A percentile compares a stretch with the other conserved stretches of the same genome.
Conservation (phyloP, 2,888 invertebrate species). For the Hydrotaea diabolus region DNA sequence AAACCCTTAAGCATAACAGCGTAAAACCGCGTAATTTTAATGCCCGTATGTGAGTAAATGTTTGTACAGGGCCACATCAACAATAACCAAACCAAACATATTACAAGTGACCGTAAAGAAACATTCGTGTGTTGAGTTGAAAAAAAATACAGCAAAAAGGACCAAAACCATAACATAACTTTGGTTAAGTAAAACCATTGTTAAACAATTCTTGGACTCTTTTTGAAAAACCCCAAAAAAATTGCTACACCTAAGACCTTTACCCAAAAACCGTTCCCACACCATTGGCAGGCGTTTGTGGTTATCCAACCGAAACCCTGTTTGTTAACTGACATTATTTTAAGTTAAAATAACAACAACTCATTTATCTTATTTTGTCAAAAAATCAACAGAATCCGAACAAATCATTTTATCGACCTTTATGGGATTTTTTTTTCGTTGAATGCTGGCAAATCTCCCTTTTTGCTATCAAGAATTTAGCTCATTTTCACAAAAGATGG, state of each 20-base stretch:
- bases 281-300: background rate
- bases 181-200: constrained; percentile 62
- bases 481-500: constrained; percentile 46
- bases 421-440: constrained; percentile 6
- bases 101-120: constrained; percentile 64
- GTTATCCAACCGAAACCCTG: background rate
- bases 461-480: constrained; percentile 41
- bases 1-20: constrained; percentile 67
- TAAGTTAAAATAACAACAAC: constrained; percentile 60
- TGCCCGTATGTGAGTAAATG: background rate
- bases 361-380: constrained; percentile 79
- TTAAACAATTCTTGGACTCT: constrained; percentile 55
- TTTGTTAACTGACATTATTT: constrained; percentile 32
- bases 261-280: constrained; percentile 43
- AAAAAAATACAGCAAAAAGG: background rate
- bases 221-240: constrained; percentile 6
- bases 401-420: constrained; percentile 69
- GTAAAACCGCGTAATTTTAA: constrained; percentile 68
- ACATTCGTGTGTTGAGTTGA: constrained; percentile 61
- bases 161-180: constrained; percentile 62
- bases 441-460: too few species aligned
- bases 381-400: constrained; percentile 64
- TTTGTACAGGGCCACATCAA: background rate
- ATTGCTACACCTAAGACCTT: background rate
- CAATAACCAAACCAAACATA: constrained; percentile 58